Evolutionary conservation across 2,888 invertebrate species (phyloP), one percentile per base, ranked within the genome.

Genomic region (Cryptocephalus moraei): DNA sequence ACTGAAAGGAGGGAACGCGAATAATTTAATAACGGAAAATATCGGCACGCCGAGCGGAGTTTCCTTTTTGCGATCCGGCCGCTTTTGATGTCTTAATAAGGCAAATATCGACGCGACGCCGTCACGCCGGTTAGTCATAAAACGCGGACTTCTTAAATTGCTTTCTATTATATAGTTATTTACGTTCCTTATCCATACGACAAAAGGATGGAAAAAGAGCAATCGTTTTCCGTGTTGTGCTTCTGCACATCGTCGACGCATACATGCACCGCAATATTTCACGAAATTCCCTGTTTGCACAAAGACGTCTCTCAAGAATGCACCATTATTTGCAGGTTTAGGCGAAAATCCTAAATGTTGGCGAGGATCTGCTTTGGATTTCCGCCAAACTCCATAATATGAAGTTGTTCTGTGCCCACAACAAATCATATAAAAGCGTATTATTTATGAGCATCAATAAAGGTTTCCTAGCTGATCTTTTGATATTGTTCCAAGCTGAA

Each of bases 301-400:
- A 22, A 22, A 22, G 22, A 22, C 22, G 22, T 49, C 49, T 49
- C 49, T 43, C 44, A 38, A 44, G 44, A 39, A 43, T 49, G 44
- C 47, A 48, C 51, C 47, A 53, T 51, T 53, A 51, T 48, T 51
- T 51, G 46, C 46, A 47, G 47, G 47, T 47, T 12, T 36, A n/a
- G 36, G 36, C 52, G 49, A 52, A 56, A 52, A 44, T 51, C 49
- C 36, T 36, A 36, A 36, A 36, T 12, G 36, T 36, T 36, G n/a
- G n/a, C 36, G 36, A 36, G 36, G 12, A 36, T 36, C 36, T 2
- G n/a, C 36, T 4, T 12, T 36, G 36, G 36, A 36, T 36, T 36
- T 36, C 12, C 11, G n/a, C 36, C 36, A 36, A 36, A 36, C 36
- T 36, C 36, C 3, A 36, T 36, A 36, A 36, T 12, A 36, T 11